These are phyloP conservation scores for Pristionchus exspectatus DNA, from an alignment of 2,888 invertebrate species.

Conservation along the genomic window DNA sequence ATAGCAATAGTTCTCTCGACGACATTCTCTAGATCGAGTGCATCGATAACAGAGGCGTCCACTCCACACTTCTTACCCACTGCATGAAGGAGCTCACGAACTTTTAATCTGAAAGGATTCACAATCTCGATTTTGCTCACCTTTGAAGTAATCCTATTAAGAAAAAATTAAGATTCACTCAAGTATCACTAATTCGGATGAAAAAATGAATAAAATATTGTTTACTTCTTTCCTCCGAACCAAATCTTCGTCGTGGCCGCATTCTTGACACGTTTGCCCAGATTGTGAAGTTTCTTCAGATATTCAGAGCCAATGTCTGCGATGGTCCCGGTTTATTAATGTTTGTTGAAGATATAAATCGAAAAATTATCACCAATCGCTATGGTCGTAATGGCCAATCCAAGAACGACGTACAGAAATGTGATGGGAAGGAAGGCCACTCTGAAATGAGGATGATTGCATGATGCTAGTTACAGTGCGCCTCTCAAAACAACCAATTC, in stretches of 20 bases:
- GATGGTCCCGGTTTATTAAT: too few relatives aligned
- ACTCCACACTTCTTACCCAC: conserved; percentile 78
- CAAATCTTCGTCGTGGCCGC: conserved; percentile 76
- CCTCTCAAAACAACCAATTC: neutral
- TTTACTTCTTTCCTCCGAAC: conserved; percentile 78
- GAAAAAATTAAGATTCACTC: neutral
- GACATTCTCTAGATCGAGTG: conserved; percentile 77
- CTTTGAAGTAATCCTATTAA: too few relatives aligned
- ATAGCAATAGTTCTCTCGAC: conserved; percentile 77
- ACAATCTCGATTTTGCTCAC: too few relatives aligned
- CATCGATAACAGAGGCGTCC: conserved; percentile 76
- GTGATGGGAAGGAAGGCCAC: conserved; percentile 76
- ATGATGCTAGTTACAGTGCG: neutral
- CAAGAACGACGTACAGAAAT: conserved; percentile 77
- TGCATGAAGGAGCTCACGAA: conserved; percentile 76
- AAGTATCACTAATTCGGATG: neutral
- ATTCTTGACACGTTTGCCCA: conserved; percentile 77
- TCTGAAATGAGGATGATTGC: conserved; percentile 59
- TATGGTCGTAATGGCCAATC: conserved; percentile 78
- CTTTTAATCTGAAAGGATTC: conserved; percentile 68
- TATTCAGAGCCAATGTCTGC: conserved; percentile 77
- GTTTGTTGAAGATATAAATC: too few relatives aligned
- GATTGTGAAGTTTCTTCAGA: conserved; percentile 77
- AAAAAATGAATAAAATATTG: neutral
- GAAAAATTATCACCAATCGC: conserved; percentile 68